A percentile compares a stretch with the other conserved stretches of the same genome.
These are phyloP conservation scores for Periophthalmus magnuspinnatus DNA, from an alignment of 2,797 vertebrate genomes.

Conservation along the genomic window DNA sequence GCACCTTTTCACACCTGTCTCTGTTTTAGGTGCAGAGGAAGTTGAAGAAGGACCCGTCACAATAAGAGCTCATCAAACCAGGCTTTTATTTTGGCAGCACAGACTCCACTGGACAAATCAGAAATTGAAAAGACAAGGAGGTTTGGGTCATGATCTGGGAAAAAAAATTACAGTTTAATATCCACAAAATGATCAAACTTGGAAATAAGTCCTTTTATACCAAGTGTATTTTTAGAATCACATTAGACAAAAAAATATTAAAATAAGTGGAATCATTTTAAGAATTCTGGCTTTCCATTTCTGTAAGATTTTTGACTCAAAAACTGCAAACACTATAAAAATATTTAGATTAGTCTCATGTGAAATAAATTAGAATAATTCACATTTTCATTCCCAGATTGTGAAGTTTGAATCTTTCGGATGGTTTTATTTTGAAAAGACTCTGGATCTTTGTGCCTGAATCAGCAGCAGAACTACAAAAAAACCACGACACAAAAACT, in stretches of 20 bases:
- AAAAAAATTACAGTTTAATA: neutral
- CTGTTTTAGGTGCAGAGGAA: neutral
- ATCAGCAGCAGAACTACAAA: neutral
- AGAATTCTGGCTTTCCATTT: neutral
- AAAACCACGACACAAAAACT: neutral
- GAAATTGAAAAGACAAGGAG: neutral
- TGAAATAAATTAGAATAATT: neutral
- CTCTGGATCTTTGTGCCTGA: constrained; percentile 1
- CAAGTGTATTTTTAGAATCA: neutral
- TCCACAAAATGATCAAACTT: neutral
- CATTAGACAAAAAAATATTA: neutral
- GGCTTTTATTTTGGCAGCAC: neutral
- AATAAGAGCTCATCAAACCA: neutral
- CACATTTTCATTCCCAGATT: neutral
- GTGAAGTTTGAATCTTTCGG: no score
- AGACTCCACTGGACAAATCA: neutral
- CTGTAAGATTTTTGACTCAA: neutral
- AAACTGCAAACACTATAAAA: neutral
- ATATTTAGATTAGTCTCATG: neutral
- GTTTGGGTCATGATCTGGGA: neutral
- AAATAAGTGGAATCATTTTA: neutral
- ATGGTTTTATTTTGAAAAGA: neutral
- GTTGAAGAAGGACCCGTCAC: neutral
- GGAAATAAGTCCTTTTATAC: neutral
- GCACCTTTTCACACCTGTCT: neutral